Evolutionary conservation across 2,888 invertebrate genomes (phyloP).

Genomic region (Leucophenga maculata): DNA sequence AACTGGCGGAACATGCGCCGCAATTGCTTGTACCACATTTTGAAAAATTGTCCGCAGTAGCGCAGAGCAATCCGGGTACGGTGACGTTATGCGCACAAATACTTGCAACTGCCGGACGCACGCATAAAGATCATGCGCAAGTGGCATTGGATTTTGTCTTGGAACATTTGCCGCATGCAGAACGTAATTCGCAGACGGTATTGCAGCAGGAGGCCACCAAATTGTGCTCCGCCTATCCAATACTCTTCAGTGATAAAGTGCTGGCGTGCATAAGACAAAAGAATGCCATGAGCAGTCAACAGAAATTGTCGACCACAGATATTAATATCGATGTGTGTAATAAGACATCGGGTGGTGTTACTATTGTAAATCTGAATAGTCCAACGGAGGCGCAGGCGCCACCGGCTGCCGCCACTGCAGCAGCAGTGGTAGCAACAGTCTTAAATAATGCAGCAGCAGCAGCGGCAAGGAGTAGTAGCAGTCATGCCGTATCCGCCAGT

Average conservation of each 20-base stretch:
- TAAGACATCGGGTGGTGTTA: constrained; percentile 83
- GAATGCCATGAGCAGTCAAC: constrained; percentile 73
- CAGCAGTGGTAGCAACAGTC: constrained; percentile 41
- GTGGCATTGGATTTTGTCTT: constrained; percentile 87
- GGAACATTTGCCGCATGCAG: constrained; percentile 81
- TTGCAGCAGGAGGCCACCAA: constrained; percentile 86
- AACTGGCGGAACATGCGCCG: constrained; percentile 82
- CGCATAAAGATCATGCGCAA: constrained; percentile 84
- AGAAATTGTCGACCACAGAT: constrained; percentile 59
- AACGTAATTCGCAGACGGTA: constrained; percentile 82
- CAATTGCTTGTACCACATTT: constrained; percentile 81
- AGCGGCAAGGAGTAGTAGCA: constrained; percentile 27
- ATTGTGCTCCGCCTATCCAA: constrained; percentile 85
- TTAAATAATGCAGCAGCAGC: constrained; percentile 40
- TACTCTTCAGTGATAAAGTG: constrained; percentile 85
- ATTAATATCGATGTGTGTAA: constrained; percentile 76
- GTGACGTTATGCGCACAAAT: constrained; percentile 80
- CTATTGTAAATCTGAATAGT: constrained; percentile 84
- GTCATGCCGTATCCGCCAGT: background rate
- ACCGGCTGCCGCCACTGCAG: constrained; percentile 38
- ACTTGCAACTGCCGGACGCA: constrained; percentile 81
- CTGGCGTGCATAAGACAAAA: constrained; percentile 82
- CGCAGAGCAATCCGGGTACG: constrained; percentile 78
- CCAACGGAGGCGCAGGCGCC: constrained; percentile 47
- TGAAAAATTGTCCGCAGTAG: constrained; percentile 79